A percentile compares a stretch with the other conserved stretches of the same genome.
phyloP scores from a whole-genome alignment of 2,113 vertebrate species.

The Onychorhynchus coronatus region DNA sequence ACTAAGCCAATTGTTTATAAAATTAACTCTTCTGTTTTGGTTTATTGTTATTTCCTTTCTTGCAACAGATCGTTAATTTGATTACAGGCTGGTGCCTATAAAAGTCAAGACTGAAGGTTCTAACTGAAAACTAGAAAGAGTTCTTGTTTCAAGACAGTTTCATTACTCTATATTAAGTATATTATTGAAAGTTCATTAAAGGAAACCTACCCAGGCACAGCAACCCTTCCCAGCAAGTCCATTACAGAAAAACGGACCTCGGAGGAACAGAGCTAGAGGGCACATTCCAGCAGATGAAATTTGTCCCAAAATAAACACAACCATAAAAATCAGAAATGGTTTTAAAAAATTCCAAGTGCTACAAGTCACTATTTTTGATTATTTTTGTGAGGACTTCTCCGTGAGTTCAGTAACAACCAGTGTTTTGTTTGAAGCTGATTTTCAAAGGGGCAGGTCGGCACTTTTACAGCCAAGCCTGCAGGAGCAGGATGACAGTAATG shows the following conservation, averaged over 20 bases:
- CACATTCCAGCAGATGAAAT: not conserved
- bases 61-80: not conserved
- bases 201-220: not conserved
- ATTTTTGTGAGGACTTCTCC: not conserved
- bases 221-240: not conserved
- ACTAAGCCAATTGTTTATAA: not conserved
- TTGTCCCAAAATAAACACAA: not conserved
- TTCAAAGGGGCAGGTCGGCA: not conserved
- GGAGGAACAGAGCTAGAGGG: not conserved
- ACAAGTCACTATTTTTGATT: not conserved
- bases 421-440: not conserved
- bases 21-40: not conserved
- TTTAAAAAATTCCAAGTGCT: not conserved
- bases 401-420: not conserved
- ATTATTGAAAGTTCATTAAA: not conserved
- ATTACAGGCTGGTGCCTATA: not conserved
- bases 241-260: not conserved
- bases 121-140: not conserved
- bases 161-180: not conserved
- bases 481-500: slow-evolving; percentile 4
- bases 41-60: not conserved
- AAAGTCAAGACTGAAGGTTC: not conserved
- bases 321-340: not conserved
- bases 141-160: not conserved
- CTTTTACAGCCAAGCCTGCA: slow-evolving; percentile 3